These are phyloP conservation scores for Hyposoter dolosus DNA, from an alignment of 2,888 invertebrate species.

Conservation along the genomic window DNA sequence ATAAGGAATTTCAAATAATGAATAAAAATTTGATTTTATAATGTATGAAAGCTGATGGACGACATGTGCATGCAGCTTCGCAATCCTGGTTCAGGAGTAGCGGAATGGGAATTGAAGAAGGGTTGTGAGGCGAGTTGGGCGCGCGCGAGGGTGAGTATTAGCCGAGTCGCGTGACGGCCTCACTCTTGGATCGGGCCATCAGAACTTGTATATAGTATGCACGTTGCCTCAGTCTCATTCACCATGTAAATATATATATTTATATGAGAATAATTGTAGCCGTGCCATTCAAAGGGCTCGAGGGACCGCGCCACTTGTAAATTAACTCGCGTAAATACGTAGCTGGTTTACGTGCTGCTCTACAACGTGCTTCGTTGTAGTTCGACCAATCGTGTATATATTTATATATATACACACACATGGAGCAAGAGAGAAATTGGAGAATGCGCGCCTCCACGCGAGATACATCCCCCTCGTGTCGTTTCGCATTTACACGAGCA, in stretches of 20 bases:
- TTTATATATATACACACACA: neutral
- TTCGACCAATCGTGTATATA: constrained; percentile 27
- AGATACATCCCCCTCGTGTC: constrained; percentile 20
- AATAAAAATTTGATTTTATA: neutral
- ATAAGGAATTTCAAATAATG: neutral
- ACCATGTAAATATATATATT: constrained; percentile 28
- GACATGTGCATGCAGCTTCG: constrained; percentile 27
- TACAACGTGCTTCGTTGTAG: constrained; percentile 65
- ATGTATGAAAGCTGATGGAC: constrained; percentile 30
- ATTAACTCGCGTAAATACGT: constrained; percentile 70
- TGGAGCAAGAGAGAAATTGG: constrained; percentile 19
- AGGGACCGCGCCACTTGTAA: constrained; percentile 69
- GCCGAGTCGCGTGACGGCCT: constrained; percentile 64
- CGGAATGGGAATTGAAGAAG: constrained; percentile 9
- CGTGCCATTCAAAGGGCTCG: constrained; percentile 66
- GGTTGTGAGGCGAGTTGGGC: constrained; percentile 22
- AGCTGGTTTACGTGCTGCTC: constrained; percentile 67
- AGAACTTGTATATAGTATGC: constrained; percentile 46
- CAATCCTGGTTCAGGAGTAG: constrained; percentile 28
- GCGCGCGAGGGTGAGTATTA: constrained; percentile 59
- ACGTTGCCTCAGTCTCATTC: constrained; percentile 20
- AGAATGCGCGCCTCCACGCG: constrained; percentile 50
- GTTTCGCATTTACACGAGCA: constrained; percentile 5
- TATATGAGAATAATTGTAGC: constrained; percentile 63
- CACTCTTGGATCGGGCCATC: constrained; percentile 58